Base-by-base conservation (phyloP, 2,113 vertebrate species). In the Carassius gibelio region DNA sequence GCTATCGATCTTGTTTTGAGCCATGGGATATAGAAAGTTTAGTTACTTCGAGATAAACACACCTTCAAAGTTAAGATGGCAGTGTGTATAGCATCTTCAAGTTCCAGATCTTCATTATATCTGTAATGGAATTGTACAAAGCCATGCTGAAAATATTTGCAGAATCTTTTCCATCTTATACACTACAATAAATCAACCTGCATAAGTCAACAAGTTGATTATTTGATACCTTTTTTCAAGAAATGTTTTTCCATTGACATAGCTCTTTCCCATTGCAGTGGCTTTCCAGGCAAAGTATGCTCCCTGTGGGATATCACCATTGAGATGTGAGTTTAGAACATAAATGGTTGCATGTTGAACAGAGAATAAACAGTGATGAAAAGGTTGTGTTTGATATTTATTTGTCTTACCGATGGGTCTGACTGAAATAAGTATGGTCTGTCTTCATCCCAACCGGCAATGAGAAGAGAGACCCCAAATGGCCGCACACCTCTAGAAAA, bases 211-310 rank as follows among this genome's bases (percentile, higher is more conserved):
- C 13, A 71, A 9, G 34, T 36, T 3, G 15, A 36, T 1, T 30
- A 68, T 69, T 34, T 82, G 38, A 59, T 72, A 99, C 97, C 98
- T 97, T 95, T 99, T 99, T 91, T 99, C 98, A 88, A 99, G 97
- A 91, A 99, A 99, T 66, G 98, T 99, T 91, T 99, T 99, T 87
- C 98, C 98, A 64, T 99, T 99, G 42, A 99, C 97, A 0, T 99
- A 99, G 88, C 98, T 99, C 93, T 99, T 99, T 82, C 98, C 98
- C 98, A 99, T 99, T 64, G 98, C 98, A 90, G 98, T 99, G 90
- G 98, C 98, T 93, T 99, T 99, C 98, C 98, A 99, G 10, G 98
- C 98, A 91, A 99, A 99, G 90, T 99, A 99, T 84, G 98, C 98
- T 87, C 98, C 98, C 98, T 99, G 85, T 71, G 36, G 19, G 11